A percentile compares a stretch with the other conserved stretches of the same genome.
These are phyloP conservation scores for Lepus timidus DNA, from an alignment of 2,113 vertebrate genomes.

Conservation along the genomic window DNA sequence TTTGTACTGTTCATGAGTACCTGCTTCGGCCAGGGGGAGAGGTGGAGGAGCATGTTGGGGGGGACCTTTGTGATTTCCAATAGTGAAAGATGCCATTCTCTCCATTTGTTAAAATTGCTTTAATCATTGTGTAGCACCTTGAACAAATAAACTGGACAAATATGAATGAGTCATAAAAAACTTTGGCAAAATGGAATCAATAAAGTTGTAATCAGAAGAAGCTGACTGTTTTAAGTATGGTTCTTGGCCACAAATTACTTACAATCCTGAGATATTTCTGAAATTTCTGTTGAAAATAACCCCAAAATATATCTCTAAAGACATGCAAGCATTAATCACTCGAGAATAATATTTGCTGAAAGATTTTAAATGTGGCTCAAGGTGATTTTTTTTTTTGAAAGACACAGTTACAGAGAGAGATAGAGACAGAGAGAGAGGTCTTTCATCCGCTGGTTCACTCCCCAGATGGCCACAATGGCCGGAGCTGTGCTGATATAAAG, in stretches of 20 bases:
- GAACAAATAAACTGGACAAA: conserved; percentile 2
- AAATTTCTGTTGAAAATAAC: conserved; percentile 19
- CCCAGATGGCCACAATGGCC: no score
- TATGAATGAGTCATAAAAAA: neutral
- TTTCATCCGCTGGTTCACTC: no score
- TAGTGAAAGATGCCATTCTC: neutral
- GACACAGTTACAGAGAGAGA: no score
- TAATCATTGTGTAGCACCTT: neutral
- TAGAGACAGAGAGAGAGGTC: no score
- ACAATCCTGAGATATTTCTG: neutral
- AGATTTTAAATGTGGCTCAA: neutral
- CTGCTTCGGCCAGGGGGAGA: neutral
- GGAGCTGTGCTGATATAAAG: no score
- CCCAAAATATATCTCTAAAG: neutral
- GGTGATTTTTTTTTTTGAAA: no score
- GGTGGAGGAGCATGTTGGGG: neutral
- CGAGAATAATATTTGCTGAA: neutral
- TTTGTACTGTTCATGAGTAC: neutral
- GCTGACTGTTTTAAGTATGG: neutral
- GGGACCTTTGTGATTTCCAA: neutral
- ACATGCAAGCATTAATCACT: neutral
- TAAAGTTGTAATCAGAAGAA: neutral
- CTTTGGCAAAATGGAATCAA: neutral
- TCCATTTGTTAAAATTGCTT: neutral
- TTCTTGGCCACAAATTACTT: neutral